Evolutionary conservation across 2,888 invertebrate genomes (phyloP).

Genomic region (Heteromurus nitidus): DNA sequence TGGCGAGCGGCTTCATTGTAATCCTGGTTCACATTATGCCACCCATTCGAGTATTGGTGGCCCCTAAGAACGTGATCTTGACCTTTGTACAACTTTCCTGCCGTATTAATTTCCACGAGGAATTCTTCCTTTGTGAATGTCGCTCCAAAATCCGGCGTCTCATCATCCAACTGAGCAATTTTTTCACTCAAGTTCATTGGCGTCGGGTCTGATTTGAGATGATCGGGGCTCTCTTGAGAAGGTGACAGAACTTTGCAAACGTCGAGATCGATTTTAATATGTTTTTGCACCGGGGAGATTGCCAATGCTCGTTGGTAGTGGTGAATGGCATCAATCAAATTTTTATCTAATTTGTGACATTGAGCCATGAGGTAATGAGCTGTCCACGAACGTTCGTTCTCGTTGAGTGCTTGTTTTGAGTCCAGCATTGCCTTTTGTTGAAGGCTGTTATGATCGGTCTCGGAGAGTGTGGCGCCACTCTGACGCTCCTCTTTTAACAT

Average conservation of each 20-base stretch:
- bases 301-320: constrained; percentile 29
- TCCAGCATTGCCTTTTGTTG: constrained; percentile 3
- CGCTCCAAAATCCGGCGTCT: constrained; percentile 6
- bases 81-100: neutral
- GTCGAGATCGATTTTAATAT: constrained; percentile 26
- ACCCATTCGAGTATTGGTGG: constrained; percentile 14
- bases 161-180: neutral
- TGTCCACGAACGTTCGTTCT: constrained; percentile 40
- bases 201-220: constrained; percentile 25
- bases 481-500: constrained; percentile 19
- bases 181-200: neutral
- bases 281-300: constrained; percentile 12
- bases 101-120: neutral
- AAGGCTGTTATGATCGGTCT: too few species aligned
- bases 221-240: constrained; percentile 31
- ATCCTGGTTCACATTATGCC: constrained; percentile 10
- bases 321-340: constrained; percentile 36
- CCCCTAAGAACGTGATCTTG: constrained; percentile 24
- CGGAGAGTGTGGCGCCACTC: neutral
- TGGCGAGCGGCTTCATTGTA: constrained; percentile 43
- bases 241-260: constrained; percentile 14
- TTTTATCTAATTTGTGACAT: neutral
- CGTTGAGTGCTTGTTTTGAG: constrained; percentile 3
- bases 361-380: constrained; percentile 38
- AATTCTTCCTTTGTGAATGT: neutral